Conservation (phyloP, 2,888 invertebrate species). For the Hyppa rectilinea region DNA sequence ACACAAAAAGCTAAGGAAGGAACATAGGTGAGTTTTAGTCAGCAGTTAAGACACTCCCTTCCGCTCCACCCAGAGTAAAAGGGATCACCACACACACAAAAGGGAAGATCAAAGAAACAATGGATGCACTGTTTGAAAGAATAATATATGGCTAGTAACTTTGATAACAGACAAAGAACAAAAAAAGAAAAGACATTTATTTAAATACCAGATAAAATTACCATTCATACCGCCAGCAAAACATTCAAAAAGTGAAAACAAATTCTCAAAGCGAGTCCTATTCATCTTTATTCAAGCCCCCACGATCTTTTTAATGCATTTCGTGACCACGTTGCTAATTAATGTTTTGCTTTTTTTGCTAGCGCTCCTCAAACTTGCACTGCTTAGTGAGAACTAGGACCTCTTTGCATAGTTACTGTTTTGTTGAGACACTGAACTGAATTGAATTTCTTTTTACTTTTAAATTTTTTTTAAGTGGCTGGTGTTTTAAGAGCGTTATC, state of each 20-base stretch:
- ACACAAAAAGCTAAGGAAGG: too few species aligned
- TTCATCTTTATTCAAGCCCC: constrained; percentile 13
- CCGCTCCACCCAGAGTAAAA: too few species aligned
- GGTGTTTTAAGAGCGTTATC: neutral
- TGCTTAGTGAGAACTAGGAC: constrained; percentile 30
- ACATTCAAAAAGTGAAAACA: constrained; percentile 4
- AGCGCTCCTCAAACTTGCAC: constrained; percentile 26
- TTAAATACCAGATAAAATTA: neutral
- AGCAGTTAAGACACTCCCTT: too few species aligned
- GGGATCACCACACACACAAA: too few species aligned
- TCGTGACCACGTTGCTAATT: constrained; percentile 49
- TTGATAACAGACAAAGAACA: neutral
- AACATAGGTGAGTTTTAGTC: too few species aligned
- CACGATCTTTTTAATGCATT: constrained; percentile 43
- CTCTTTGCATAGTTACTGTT: constrained; percentile 29
- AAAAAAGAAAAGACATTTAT: neutral
- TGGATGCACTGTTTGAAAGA: neutral
- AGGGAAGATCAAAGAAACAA: neutral
- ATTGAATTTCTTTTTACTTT: constrained; percentile 12
- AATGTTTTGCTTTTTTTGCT: constrained; percentile 47
- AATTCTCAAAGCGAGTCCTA: constrained; percentile 19
- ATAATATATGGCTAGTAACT: neutral
- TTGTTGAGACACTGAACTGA: constrained; percentile 30
- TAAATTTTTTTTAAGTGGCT: constrained; percentile 17
- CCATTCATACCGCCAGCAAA: constrained; percentile 12